Evolutionary conservation across 2,797 vertebrate species (phyloP), one percentile per base, ranked within the genome.

Genomic region (Pithecia hirsuta): DNA sequence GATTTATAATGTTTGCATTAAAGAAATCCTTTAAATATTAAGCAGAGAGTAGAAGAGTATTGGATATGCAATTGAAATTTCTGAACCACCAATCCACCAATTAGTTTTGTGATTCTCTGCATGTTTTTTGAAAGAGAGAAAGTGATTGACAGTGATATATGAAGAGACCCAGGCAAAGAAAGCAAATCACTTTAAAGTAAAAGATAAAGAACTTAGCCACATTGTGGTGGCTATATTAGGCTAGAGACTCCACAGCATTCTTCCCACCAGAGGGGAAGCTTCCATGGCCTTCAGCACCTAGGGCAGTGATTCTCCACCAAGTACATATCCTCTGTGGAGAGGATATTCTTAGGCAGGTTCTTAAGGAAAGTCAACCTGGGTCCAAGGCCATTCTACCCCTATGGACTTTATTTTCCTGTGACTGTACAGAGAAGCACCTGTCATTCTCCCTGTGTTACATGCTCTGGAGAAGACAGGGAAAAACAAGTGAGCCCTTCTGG

Each of bases 1-100:
- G 92, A 83, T 93, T 97, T 95, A 72, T 72, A 61, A 95, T 70
- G 33, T 55, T 90, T 96, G 61, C 70, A 75, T 95, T 93, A 64
- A 70, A 95, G 82, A 57, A 76, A 96, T 96, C 95, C 81, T 97
- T 96, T 93, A 95, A 88, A 93, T 96, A 97, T 89, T 86, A 96
- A 97, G 59, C 52, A 82, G 90, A 92, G 24, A 79, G n/a, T 26
- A 85, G 90, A 91, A 97, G 70, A 28, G 30, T 75, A 76, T 59
- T 95, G 81, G 84, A 41, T 75, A 57, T 88, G 30, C 75, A 93
- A 75, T 36, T 85, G 96, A 78, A 87, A 95, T 92, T 96, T 95
- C 74, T 86, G 86, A 94, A 78, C 33, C 50, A 80, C 86, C 78
- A 80, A 52, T 95, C 87, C 83, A 78, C 70, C 44, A 70, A 85